Base-by-base conservation (phyloP, 2,113 vertebrate genomes). In the Merops nubicus region DNA sequence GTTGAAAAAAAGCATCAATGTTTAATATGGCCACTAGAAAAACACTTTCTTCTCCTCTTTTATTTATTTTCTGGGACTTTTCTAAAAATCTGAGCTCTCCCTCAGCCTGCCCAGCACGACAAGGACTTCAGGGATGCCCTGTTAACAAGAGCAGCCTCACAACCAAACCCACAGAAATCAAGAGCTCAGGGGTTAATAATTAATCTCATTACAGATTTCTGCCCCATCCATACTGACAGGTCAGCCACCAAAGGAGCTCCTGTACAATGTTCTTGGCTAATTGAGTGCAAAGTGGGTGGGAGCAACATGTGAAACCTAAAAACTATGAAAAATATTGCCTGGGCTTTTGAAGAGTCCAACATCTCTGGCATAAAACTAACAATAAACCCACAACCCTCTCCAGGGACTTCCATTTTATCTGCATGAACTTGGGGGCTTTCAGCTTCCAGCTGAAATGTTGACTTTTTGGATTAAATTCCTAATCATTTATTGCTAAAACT, bases 1-100 rank as follows among this genome's bases (percentile, higher is more conserved):
- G n/a, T n/a, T 81, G 88, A 85, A 93, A 93, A 93, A 54, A 34
- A 60, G 53, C 25, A 26, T 33, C 51, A 50, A 82, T 63, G 16
- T 69, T 91, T 69, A 80, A 91, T 76, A 65, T 60, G 64, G 67
- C 11, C 59, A 77, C 20, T 62, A 62, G 9, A 34, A 56, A 91
- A 87, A n/a, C 29, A 48, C 16, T 62, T 64, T 76, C 16, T 8
- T 33, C 8, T 83, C 73, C n/a, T 56, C 19, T 56, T 83, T 69
- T 45, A 40, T 45, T 78, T 91, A 79, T 60, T 72, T 88, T 43
- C 34, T 34, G 60, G n/a, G 23, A 5, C 8, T 74, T 92, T 85
- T 51, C 50, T 78, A 73, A 73, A 78, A 64, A n/a, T n/a, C n/a
- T 51, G 50, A 70, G 25, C 51, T 51, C 29, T 56, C 16, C 47